A percentile compares a stretch with the other conserved stretches of the same genome.
Conservation (phyloP, 1,140 invertebrate species). For the Venustaconcha ellipsiformis region DNA sequence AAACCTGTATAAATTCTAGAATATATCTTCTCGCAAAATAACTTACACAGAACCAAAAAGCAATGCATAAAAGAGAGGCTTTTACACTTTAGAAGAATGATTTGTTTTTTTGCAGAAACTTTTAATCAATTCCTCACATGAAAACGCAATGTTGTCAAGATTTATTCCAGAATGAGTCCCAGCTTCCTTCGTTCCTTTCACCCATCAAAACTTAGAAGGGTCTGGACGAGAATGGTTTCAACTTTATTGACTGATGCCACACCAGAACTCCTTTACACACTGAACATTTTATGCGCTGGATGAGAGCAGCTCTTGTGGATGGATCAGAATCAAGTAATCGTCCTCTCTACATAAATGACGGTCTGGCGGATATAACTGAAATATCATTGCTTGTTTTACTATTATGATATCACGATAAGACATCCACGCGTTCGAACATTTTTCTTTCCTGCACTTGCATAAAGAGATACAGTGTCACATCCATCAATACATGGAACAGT, state of each 20-base stretch:
- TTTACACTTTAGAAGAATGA: too few species aligned
- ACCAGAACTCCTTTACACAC: background rate
- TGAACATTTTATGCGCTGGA: background rate
- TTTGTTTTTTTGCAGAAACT: background rate
- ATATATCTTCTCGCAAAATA: too few species aligned
- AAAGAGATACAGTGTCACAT: conserved; percentile 17
- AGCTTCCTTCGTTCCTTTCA: background rate
- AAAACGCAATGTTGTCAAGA: background rate
- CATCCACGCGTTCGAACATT: background rate
- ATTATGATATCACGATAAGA: background rate
- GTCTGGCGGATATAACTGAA: conserved; percentile 3
- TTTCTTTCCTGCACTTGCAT: conserved; percentile 19
- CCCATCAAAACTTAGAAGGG: background rate
- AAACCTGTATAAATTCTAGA: too few species aligned
- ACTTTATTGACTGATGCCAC: background rate
- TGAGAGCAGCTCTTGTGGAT: too few species aligned
- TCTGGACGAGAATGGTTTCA: too few species aligned
- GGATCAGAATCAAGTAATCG: conserved; percentile 2
- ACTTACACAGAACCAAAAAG: too few species aligned
- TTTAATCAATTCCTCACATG: conserved; percentile 1
- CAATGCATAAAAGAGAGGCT: too few species aligned
- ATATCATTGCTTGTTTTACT: background rate
- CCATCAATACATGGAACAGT: conserved; percentile 8
- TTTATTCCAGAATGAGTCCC: conserved; percentile 13
- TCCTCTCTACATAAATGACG: background rate